These are phyloP conservation scores for Mythimna albipuncta DNA, from an alignment of 2,888 invertebrate species.

Conservation along the genomic window DNA sequence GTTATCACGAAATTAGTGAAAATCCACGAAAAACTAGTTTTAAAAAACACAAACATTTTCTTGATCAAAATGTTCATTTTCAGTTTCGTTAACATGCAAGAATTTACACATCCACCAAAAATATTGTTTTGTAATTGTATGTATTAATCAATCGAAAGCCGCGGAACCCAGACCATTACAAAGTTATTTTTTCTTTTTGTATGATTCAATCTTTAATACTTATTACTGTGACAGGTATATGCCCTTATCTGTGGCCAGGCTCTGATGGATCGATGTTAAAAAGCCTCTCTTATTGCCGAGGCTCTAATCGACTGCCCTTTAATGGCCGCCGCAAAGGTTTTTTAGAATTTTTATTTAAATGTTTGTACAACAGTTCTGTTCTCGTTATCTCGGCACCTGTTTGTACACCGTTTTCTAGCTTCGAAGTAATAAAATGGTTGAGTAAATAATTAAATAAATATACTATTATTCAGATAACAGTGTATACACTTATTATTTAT, in stretches of 20 bases:
- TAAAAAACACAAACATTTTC: background rate
- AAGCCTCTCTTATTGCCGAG: constrained; percentile 79
- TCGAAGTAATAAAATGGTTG: constrained; percentile 45
- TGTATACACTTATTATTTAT: constrained; percentile 29
- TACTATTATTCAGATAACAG: constrained; percentile 39
- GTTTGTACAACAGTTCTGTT: constrained; percentile 64
- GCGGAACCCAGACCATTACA: constrained; percentile 70
- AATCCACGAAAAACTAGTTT: background rate
- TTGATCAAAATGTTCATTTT: background rate
- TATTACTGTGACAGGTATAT: constrained; percentile 86
- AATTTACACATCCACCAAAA: constrained; percentile 11
- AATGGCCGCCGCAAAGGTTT: constrained; percentile 75
- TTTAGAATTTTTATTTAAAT: constrained; percentile 73
- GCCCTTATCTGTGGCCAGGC: constrained; percentile 81
- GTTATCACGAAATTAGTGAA: background rate
- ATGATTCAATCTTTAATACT: constrained; percentile 80
- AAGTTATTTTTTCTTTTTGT: constrained; percentile 68
- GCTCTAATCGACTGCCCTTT: constrained; percentile 81
- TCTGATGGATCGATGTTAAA: constrained; percentile 87
- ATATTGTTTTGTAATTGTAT: constrained; percentile 33
- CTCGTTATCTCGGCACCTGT: constrained; percentile 62
- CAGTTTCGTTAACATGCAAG: background rate
- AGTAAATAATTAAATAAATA: constrained; percentile 51
- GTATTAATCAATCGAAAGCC: constrained; percentile 45
- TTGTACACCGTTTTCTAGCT: constrained; percentile 52